These are phyloP conservation scores for Schizopygopsis malacanthus DNA, from an alignment of 2,797 vertebrate genomes.

Conservation along the genomic window DNA sequence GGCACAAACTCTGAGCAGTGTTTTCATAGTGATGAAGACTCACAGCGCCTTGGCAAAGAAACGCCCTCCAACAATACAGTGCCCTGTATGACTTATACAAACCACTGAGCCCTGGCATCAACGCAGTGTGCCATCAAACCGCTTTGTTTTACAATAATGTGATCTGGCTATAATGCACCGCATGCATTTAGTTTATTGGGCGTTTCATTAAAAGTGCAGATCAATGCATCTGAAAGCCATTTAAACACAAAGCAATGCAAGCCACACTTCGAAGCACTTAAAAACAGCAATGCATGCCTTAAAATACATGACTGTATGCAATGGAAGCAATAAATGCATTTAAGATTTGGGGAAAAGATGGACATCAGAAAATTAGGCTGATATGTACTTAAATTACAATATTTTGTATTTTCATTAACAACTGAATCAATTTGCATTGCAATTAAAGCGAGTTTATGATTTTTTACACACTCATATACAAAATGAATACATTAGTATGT, in stretches of 20 bases:
- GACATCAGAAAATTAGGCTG: not conserved
- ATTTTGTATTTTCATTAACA: not conserved
- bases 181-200: constrained; percentile 3
- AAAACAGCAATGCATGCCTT: not conserved
- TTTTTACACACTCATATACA: not conserved
- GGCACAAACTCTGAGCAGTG: not conserved
- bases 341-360: not conserved
- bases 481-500: not conserved
- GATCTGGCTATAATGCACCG: not conserved
- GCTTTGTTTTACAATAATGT: not conserved
- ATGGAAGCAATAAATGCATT: not conserved
- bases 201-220: constrained; percentile 28
- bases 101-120: constrained; percentile 27
- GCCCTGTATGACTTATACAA: constrained; percentile 3
- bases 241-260: not conserved
- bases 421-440: not conserved
- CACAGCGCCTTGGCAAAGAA: constrained; percentile 1
- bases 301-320: not conserved
- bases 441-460: not conserved
- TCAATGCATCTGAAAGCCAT: not conserved
- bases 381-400: not conserved
- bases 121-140: not conserved
- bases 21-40: not conserved
- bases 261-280: not conserved
- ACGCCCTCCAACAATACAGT: constrained; percentile 9